Evolutionary conservation across 2,797 vertebrate genomes (phyloP).

Genomic region (Ctenopoma kingsleyae): DNA sequence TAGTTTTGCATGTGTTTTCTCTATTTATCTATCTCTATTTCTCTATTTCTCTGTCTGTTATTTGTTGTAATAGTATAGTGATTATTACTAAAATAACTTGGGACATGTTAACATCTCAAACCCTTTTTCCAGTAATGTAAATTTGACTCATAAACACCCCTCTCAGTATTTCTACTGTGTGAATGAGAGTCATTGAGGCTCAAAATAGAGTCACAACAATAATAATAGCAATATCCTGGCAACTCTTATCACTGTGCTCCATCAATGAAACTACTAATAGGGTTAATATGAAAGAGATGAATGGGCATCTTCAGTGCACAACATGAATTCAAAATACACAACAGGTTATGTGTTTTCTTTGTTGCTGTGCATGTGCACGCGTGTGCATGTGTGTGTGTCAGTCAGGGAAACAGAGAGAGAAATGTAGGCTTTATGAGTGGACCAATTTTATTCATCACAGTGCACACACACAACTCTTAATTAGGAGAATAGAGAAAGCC

Average conservation of each 20-base stretch:
- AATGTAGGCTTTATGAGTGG: slow-evolving; percentile 14
- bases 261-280: slow-evolving; percentile 60
- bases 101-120: background rate
- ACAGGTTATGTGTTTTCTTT: slow-evolving; percentile 13
- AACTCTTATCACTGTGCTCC: slow-evolving; percentile 55
- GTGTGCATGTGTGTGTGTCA: background rate
- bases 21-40: too few species aligned
- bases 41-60: too few species aligned
- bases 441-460: slow-evolving; percentile 41
- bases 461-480: slow-evolving; percentile 12
- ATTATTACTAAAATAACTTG: background rate
- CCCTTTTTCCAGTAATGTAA: background rate
- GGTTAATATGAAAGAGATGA: slow-evolving; percentile 66
- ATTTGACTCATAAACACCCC: slow-evolving; percentile 23
- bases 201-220: slow-evolving; percentile 63
- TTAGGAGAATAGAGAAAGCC: slow-evolving; percentile 36
- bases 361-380: slow-evolving; percentile 3
- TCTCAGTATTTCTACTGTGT: slow-evolving; percentile 51
- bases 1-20: background rate
- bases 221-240: slow-evolving; percentile 72
- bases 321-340: slow-evolving; percentile 43
- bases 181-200: slow-evolving; percentile 61
- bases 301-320: slow-evolving; percentile 52
- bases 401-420: background rate
- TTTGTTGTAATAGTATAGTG: background rate